Evolutionary conservation across 2,113 vertebrate genomes (phyloP).

Genomic region (Notarius quadriscutis): DNA sequence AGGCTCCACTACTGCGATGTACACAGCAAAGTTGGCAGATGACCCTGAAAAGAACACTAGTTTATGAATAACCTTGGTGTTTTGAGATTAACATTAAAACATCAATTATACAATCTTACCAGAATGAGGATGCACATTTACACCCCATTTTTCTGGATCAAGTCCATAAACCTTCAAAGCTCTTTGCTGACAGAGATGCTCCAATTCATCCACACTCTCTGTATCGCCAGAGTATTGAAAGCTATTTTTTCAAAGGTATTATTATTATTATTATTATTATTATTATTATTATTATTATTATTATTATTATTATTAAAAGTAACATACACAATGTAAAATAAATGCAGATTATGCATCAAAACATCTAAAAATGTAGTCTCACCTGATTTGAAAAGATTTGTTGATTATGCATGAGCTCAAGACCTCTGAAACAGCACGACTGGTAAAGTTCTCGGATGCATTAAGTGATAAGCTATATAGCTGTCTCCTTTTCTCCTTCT

Average conservation of each 20-base stretch:
- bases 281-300: no score
- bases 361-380: not conserved
- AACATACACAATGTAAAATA: not conserved
- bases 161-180: conserved; percentile 83
- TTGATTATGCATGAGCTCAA: conserved; percentile 96
- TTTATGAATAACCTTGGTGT: not conserved
- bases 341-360: conserved; percentile 19
- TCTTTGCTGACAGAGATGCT: conserved; percentile 90
- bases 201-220: conserved; percentile 88
- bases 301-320: not conserved
- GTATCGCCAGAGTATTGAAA: conserved; percentile 90
- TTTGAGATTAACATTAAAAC: not conserved
- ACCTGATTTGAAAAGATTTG: conserved; percentile 77
- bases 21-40: conserved; percentile 92
- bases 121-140: conserved; percentile 96
- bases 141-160: conserved; percentile 86
- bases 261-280: not conserved
- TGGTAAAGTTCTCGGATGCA: conserved; percentile 93
- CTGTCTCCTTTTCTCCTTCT: conserved; percentile 91
- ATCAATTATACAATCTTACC: conserved; percentile 74
- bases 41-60: conserved; percentile 73
- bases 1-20: conserved; percentile 90
- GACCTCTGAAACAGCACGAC: conserved; percentile 91
- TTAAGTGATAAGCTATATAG: conserved; percentile 87
- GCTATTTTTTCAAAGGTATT: not conserved